A percentile compares a stretch with the other conserved stretches of the same genome.
Conservation (phyloP, 2,113 vertebrate genomes). For the Gobio gobio region DNA sequence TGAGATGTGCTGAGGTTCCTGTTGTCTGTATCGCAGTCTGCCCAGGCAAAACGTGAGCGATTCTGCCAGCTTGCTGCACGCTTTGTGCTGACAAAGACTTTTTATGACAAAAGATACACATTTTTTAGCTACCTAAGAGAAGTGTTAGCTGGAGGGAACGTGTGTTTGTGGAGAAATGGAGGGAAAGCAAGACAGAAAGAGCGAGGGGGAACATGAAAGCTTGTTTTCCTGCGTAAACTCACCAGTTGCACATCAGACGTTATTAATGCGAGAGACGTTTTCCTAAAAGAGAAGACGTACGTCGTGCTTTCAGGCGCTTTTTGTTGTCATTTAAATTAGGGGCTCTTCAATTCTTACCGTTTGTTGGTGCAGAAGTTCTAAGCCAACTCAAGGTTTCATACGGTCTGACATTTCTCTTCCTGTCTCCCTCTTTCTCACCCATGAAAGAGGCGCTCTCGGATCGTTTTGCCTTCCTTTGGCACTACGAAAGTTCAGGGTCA, state of each 20-base stretch:
- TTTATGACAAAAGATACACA: conserved; percentile 53
- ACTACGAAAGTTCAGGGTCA: conserved; percentile 77
- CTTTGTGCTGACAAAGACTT: conserved; percentile 57
- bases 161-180: conserved; percentile 30
- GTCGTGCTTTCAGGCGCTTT: not conserved
- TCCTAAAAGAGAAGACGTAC: not conserved
- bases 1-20: conserved; percentile 36
- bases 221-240: conserved; percentile 31
- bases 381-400: not conserved
- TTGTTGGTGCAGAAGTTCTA: conserved; percentile 16
- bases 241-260: conserved; percentile 27
- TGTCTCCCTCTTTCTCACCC: conserved; percentile 26
- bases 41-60: conserved; percentile 41
- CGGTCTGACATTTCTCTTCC: conserved; percentile 22
- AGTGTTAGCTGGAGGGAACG: conserved; percentile 47
- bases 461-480: conserved; percentile 56
- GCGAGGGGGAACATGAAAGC: conserved; percentile 40
- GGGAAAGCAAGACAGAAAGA: not conserved
- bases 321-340: conserved; percentile 18
- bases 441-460: conserved; percentile 50
- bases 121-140: conserved; percentile 50
- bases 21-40: conserved; percentile 8
- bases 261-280: not conserved
- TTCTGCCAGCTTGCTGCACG: conserved; percentile 49
- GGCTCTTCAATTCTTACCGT: not conserved